Base-by-base conservation (phyloP, 2,888 invertebrate species). In the Ligdia adustata region DNA sequence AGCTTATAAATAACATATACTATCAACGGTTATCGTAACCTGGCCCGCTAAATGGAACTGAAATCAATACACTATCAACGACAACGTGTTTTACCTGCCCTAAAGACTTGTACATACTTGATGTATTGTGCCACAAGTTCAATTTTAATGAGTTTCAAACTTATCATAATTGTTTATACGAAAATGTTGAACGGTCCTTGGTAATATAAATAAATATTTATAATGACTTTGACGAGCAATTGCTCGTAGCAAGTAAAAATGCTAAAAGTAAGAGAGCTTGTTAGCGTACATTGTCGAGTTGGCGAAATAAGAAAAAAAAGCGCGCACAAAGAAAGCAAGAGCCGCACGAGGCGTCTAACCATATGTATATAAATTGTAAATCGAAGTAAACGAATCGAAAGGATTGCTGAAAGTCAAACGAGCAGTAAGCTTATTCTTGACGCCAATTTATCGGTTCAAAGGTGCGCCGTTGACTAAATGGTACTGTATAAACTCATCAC, bases 401-500 rank as follows among this genome's bases (percentile, higher is more conserved):
- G 70, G 70, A 71, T 72, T 71, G 67, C 66, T 66, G 63, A 68
- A 72, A 72, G 71, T 68, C 64, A 63, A 69, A 66, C 66, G 64
- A 65, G 60, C 60, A 66, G 68, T 65, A 64, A 73, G 69, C 73
- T 74, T 70, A 72, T 72, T 73, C 69, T 69, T 75, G 74, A 79
- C 72, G 78, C 74, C 79, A 79, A 82, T 81, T 80, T 79, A 77
- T 80, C 75, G 75, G 75, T 78, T 81, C 76, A 76, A 82, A 84
- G 81, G 84, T 83, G 82, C 83, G 72, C 79, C 75, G 79, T 82
- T 79, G 77, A 79, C 79, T 79, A 79, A 82, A 84, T 82, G 80
- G 79, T 79, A 75, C 79, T 77, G 77, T 82, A 85, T 85, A 85
- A 82, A 84, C 79, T 84, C 87, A 86, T 89, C 88, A 86, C 86